A percentile compares a stretch with the other conserved stretches of the same genome.
Conservation (phyloP, 1,140 invertebrate species). For the Pseudomyrmex dendroicus region DNA sequence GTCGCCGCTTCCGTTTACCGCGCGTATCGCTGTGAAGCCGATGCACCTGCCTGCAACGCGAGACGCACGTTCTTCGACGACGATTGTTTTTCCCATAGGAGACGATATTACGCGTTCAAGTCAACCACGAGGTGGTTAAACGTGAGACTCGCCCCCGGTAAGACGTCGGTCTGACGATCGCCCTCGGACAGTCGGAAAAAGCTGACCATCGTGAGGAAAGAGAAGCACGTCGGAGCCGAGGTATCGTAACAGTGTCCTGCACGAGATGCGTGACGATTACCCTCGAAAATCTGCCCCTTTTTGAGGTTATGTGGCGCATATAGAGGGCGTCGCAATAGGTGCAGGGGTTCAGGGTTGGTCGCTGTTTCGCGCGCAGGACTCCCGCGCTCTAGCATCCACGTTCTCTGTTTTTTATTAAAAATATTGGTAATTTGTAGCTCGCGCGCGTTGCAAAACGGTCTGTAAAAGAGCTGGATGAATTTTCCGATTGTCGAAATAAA, state of each 20-base stretch:
- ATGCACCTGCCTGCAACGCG: background rate
- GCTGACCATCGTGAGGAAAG: background rate
- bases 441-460: slow-evolving; percentile 1
- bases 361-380: slow-evolving; percentile 83
- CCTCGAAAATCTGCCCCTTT: slow-evolving; percentile 45
- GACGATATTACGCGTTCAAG: too few species aligned
- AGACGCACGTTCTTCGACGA: too few species aligned
- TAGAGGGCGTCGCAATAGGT: slow-evolving; percentile 82
- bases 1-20: slow-evolving; percentile 2
- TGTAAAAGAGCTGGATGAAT: slow-evolving; percentile 43
- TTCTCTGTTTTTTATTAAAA: slow-evolving; percentile 70
- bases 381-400: slow-evolving; percentile 79
- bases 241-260: background rate
- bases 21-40: too few species aligned
- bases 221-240: background rate
- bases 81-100: background rate
- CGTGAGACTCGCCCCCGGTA: background rate
- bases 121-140: background rate
- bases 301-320: slow-evolving; percentile 83
- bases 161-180: slow-evolving; percentile 38
- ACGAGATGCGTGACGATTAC: slow-evolving; percentile 1
- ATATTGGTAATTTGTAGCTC: slow-evolving; percentile 53
- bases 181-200: background rate
- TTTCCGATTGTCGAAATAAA: slow-evolving; percentile 2
- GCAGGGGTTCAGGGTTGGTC: slow-evolving; percentile 79